Evolutionary conservation across 2,888 invertebrate genomes (phyloP), one percentile per base, ranked within the genome.

Genomic region (Bellardia pandia): DNA sequence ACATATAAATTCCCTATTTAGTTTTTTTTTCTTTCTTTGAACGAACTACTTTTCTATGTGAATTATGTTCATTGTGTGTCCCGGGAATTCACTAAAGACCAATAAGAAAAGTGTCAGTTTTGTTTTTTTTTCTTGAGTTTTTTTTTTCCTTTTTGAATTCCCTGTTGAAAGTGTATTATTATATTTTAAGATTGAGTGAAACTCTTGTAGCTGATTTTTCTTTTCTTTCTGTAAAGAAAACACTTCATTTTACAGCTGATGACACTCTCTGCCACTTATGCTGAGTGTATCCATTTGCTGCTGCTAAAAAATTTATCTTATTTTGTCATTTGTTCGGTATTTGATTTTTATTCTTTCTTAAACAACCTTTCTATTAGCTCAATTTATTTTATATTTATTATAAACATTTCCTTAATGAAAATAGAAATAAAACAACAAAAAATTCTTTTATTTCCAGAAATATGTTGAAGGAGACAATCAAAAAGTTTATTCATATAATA

Each of bases 401-500:
- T 30, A 74, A 66, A 78, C 58, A 56, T 68, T 16, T 51, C 40
- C 4, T 51, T 48, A 11, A 40, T 23, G 56, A 11, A 23, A 62
- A 16, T 14, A 6, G 37, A 53, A 53, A 64, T 30, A 14, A 45
- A 37, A 16, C 40, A 40, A 16, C 3, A 23, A 14, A 40, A 9
- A 33, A 48, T 13, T 56, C 42, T 45, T 72, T 85, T 89, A 86
- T 88, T 94, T 93, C 5, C 93, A 96, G 95, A 96, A 96, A 93
- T 96, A 94, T 92, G 94, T 96, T 76, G 93, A 95, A 88, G 96
- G 95, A 72, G 93, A 94, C 85, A 95, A 96, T 93, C 95, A 95
- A 90, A 96, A 95, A 92, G 94, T 94, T 80, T 96, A 96, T 93
- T 94, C 95, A 85, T 97, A 97, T 94, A 97, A 98, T 93, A 95